phyloP scores from a whole-genome alignment of 1,140 invertebrate genomes.

The Acromyrmex echinatior region DNA sequence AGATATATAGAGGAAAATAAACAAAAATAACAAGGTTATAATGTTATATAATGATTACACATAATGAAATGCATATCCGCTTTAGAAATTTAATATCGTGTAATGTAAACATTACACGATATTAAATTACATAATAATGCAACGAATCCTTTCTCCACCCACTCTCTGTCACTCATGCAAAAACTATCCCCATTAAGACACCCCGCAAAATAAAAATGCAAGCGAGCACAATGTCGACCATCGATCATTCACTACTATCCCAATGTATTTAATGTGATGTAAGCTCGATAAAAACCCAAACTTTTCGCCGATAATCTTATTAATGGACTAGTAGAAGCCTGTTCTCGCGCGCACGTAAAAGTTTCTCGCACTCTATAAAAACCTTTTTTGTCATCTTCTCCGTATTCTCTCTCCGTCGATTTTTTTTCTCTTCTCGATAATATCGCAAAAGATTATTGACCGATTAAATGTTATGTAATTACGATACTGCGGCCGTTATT shows the following conservation, averaged over 20 bases:
- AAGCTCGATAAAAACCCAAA: slow-evolving; percentile 41
- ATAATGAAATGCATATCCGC: no score
- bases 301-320: slow-evolving; percentile 44
- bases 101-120: no score
- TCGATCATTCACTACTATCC: slow-evolving; percentile 36
- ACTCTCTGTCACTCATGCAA: not conserved
- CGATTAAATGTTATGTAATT: slow-evolving; percentile 68
- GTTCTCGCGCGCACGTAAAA: slow-evolving; percentile 18
- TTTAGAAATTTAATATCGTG: no score
- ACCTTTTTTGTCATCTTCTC: not conserved
- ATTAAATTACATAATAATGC: not conserved
- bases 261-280: slow-evolving; percentile 46
- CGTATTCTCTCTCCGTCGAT: not conserved
- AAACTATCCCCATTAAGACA: slow-evolving; percentile 28
- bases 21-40: slow-evolving; percentile 2
- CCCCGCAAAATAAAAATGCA: slow-evolving; percentile 35
- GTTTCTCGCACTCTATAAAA: slow-evolving; percentile 37
- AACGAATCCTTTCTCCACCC: not conserved
- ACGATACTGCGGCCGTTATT: slow-evolving; percentile 59
- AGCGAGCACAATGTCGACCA: slow-evolving; percentile 28
- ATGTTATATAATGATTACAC: not conserved
- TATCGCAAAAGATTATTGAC: slow-evolving; percentile 58
- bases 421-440: slow-evolving; percentile 39
- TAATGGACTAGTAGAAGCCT: slow-evolving; percentile 27
- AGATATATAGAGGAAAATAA: not conserved